Evolutionary conservation across 2,797 vertebrate species (phyloP), one percentile per base, ranked within the genome.

Genomic region (Vipera ursinii): DNA sequence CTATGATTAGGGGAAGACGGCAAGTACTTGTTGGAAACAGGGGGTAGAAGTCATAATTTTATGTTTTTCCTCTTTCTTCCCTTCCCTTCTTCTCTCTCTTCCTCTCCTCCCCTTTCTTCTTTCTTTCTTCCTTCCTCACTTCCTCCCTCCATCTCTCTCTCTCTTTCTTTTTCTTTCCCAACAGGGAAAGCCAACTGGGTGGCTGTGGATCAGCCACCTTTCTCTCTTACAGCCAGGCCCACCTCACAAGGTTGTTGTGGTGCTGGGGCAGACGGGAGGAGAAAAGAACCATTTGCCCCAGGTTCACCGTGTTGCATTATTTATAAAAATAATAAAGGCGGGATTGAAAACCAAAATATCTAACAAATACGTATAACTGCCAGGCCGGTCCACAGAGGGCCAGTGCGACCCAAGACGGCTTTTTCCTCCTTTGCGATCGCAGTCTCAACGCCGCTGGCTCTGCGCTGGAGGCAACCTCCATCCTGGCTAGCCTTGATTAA

Each of bases 331-430:
- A 65, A 65, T 65, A 65, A n/a, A 65, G 10, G 12, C 14, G 2
- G 28, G 51, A 9, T 53, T 53, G 51, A 28, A 63, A 63, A 12
- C 3, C 56, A 57, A 56, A 56, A 56, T 56, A 59, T 65, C 28
- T n/a, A 65, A n/a, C 13, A 14, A n/a, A n/a, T 32, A 6, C 4
- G 14, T 69, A 6, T 5, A 15, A n/a, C 4, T 12, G 14, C 12
- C 63, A 14, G 12, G 4, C 63, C 0, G 28, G 4, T 14, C 63
- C 26, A 65, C 3, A 13, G 26, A n/a, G 61, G 28, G 26, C 1
- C 51, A 14, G 0, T 28, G 12, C 61, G 0, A 4, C 12, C 61
- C 63, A 69, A 5, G 5, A 5, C 6, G 4, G 63, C 13, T 32
- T 32, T 69, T 15, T 32, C 4, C 0, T 32, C 28, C 22, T 69